Evolutionary conservation across 2,888 invertebrate genomes (phyloP).

Genomic region (Smittia aterrima): DNA sequence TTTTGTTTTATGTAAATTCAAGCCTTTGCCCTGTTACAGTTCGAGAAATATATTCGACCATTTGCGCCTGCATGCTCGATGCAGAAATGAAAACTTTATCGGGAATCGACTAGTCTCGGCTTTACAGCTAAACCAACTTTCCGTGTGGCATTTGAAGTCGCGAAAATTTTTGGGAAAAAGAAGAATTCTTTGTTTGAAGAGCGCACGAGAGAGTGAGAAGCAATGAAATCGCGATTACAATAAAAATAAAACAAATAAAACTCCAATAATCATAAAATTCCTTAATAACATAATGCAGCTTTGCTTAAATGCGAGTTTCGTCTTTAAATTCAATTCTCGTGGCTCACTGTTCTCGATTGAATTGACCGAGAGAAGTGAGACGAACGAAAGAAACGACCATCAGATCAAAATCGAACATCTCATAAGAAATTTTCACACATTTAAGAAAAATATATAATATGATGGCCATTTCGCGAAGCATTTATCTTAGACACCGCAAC

Average conservation of each 20-base stretch:
- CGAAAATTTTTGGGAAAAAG: neutral
- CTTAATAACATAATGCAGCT: neutral
- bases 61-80: neutral
- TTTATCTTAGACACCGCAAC: neutral
- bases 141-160: neutral
- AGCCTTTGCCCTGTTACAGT: neutral
- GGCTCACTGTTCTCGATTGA: neutral
- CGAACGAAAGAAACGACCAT: constrained; percentile 27
- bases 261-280: neutral
- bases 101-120: neutral
- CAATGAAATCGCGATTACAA: neutral
- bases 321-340: neutral
- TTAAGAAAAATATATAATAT: constrained; percentile 33
- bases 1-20: constrained; percentile 27
- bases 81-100: neutral
- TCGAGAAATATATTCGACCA: neutral
- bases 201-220: neutral
- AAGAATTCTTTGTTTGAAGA: neutral
- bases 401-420: constrained; percentile 35
- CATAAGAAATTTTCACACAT: constrained; percentile 42
- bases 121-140: neutral
- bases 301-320: neutral
- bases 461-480: constrained; percentile 28
- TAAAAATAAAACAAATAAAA: neutral
- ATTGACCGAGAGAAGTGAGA: neutral